Evolutionary conservation across 2,888 invertebrate species (phyloP).

Genomic region (Urechis unicinctus): DNA sequence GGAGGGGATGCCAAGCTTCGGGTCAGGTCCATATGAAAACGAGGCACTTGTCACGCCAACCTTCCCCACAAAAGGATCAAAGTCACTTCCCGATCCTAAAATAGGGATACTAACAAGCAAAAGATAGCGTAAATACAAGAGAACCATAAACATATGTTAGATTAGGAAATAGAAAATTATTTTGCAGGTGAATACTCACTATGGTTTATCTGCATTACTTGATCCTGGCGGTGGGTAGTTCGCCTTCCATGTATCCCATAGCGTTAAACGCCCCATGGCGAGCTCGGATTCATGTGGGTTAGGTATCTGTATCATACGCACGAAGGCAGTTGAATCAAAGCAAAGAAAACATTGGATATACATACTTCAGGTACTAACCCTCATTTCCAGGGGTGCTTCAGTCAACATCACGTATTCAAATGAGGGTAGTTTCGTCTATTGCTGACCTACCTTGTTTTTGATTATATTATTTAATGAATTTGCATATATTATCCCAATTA

Average conservation of each 20-base stretch:
- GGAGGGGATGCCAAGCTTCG: conserved; percentile 21
- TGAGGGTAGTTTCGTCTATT: no score
- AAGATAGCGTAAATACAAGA: no score
- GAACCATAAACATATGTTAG: no score
- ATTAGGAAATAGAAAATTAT: no score
- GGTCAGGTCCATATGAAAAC: conserved; percentile 41
- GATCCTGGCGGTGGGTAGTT: conserved; percentile 14
- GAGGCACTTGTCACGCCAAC: conserved; percentile 53
- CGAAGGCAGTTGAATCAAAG: no score
- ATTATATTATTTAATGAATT: background rate
- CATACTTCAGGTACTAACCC: no score
- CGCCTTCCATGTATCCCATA: conserved; percentile 43
- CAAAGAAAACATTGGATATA: no score
- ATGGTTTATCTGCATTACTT: no score
- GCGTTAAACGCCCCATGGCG: conserved; percentile 25
- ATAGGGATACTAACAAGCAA: conserved; percentile 27
- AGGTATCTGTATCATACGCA: conserved; percentile 30
- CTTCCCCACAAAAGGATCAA: conserved; percentile 49
- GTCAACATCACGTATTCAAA: no score
- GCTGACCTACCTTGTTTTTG: no score
- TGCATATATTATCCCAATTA: conserved; percentile 10
- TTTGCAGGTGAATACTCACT: no score
- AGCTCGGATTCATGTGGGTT: conserved; percentile 39
- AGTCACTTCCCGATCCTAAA: conserved; percentile 53
- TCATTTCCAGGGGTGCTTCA: no score